Percentiles rank a stretch among this genome's conserved stretches.
Conservation (phyloP, 2,797 vertebrate species). For the Gorsachius magnificus region DNA sequence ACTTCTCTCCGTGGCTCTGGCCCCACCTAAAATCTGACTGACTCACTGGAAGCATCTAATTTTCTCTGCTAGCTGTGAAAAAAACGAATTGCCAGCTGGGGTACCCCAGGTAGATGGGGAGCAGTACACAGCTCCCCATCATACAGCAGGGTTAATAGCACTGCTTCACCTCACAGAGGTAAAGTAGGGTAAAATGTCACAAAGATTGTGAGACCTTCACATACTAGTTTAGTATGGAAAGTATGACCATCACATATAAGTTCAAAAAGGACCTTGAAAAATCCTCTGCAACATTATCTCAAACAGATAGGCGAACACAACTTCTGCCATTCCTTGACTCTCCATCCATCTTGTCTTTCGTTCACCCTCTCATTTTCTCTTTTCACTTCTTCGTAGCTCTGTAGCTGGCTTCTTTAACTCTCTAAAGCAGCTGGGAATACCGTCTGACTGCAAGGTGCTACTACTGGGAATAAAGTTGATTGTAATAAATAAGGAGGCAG, state of each 20-base stretch:
- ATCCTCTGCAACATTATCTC: background rate
- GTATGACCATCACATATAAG: background rate
- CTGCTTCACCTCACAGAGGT: background rate
- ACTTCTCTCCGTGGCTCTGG: background rate
- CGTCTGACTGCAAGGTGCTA: background rate
- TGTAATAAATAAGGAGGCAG: constrained; percentile 53
- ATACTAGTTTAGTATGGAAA: background rate
- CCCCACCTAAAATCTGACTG: background rate
- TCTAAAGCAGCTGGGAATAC: constrained; percentile 1
- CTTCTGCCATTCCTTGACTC: background rate
- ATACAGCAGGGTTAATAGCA: background rate
- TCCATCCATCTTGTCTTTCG: background rate
- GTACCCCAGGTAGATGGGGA: background rate
- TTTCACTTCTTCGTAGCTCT: background rate
- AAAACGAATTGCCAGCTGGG: background rate
- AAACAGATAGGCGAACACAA: background rate
- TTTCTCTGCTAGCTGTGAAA: background rate
- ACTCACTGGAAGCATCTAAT: background rate
- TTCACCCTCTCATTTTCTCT: background rate
- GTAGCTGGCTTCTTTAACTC: background rate
- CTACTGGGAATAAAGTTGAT: constrained; percentile 16
- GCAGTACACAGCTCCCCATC: background rate
- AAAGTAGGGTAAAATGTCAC: background rate
- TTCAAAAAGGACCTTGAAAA: constrained; percentile 24
- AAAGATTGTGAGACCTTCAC: background rate